Conservation (phyloP, 1,140 invertebrate species). For the Antheraea pernyi region DNA sequence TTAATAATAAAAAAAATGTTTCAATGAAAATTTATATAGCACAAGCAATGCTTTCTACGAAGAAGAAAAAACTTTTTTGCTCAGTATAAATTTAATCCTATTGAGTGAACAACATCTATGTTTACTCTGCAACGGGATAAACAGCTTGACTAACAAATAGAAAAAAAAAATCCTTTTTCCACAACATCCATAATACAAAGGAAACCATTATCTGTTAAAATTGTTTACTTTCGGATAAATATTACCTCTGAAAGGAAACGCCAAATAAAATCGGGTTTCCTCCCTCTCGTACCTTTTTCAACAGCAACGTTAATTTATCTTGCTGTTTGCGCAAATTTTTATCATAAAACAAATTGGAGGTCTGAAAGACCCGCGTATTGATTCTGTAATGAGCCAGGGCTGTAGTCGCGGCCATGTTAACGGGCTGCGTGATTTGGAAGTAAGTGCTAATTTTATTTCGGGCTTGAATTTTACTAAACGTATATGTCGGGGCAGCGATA, state of each 20-base stretch:
- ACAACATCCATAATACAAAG: not conserved
- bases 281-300: not conserved
- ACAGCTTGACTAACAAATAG: not conserved
- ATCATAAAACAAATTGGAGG: not conserved
- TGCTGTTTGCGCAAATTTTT: not conserved
- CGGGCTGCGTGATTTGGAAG: too few relatives aligned
- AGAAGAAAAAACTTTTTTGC: too few relatives aligned
- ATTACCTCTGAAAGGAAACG: not conserved
- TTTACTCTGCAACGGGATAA: not conserved
- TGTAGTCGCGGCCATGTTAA: too few relatives aligned
- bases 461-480: too few relatives aligned
- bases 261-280: conserved; percentile 2
- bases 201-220: conserved; percentile 1
- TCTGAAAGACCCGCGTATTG: not conserved
- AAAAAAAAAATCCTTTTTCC: conserved; percentile 1
- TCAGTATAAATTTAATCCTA: too few relatives aligned
- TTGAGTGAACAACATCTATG: not conserved
- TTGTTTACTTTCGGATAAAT: not conserved
- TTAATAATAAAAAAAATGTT: too few relatives aligned
- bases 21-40: too few relatives aligned
- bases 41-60: too few relatives aligned
- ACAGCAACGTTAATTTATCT: not conserved
- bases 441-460: too few relatives aligned
- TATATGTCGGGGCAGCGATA: too few relatives aligned
- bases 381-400: too few relatives aligned